phyloP scores from a whole-genome alignment of 2,113 vertebrate species.

The Perognathus longimembris region DNA sequence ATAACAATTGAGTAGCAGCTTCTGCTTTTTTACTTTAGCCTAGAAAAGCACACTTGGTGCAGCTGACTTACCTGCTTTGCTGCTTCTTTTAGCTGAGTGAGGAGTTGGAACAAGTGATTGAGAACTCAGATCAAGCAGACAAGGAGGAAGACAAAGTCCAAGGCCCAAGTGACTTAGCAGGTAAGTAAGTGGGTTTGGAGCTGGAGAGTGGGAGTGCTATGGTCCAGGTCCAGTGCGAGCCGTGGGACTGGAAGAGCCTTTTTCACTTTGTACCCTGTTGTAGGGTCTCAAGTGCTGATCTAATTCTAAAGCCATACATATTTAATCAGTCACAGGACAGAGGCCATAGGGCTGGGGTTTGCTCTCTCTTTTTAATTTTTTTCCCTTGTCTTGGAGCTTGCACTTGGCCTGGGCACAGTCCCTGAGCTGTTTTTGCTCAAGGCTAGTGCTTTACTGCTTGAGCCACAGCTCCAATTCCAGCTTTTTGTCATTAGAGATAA shows the following conservation, averaged over 20 bases:
- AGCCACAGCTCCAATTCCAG: too few relatives aligned
- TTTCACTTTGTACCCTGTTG: neutral
- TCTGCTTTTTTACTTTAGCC: constrained; percentile 48
- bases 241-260: neutral
- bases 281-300: constrained; percentile 9
- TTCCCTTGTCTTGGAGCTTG: too few relatives aligned
- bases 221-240: neutral
- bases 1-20: neutral
- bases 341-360: neutral
- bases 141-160: constrained; percentile 82
- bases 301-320: constrained; percentile 37
- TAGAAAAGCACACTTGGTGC: neutral
- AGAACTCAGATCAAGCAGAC: constrained; percentile 78
- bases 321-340: constrained; percentile 57
- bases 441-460: too few relatives aligned
- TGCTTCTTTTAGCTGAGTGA: constrained; percentile 90
- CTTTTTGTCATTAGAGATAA: too few relatives aligned
- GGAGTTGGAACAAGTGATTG: constrained; percentile 83
- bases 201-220: neutral
- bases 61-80: constrained; percentile 53
- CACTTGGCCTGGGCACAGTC: too few relatives aligned
- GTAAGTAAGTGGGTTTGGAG: constrained; percentile 86
- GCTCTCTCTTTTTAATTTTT: neutral
- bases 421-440: too few relatives aligned
- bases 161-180: constrained; percentile 85